These are phyloP conservation scores for Lydus trimaculatus DNA, from an alignment of 2,888 invertebrate species.

Conservation along the genomic window DNA sequence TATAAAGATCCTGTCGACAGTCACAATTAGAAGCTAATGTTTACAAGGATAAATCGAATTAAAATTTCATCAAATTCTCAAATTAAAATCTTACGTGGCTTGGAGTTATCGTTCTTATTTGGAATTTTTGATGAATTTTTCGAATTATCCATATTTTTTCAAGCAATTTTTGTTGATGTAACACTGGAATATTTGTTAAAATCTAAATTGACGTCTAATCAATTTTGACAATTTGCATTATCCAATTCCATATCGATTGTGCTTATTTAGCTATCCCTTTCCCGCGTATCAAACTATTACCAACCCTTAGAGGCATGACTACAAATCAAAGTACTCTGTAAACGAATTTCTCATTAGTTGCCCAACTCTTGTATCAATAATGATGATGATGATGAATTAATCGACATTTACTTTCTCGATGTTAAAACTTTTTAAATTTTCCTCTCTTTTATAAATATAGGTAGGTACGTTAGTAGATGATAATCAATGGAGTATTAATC, in stretches of 20 bases:
- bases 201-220: slow-evolving; percentile 13
- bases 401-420: too few relatives aligned
- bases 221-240: neutral
- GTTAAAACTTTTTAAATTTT: too few relatives aligned
- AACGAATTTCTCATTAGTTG: slow-evolving; percentile 35
- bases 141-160: slow-evolving; percentile 6
- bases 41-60: too few relatives aligned
- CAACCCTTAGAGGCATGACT: slow-evolving; percentile 17
- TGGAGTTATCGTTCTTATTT: neutral
- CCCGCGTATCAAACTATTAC: too few relatives aligned
- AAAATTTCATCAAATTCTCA: neutral
- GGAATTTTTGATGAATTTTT: neutral
- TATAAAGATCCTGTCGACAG: slow-evolving; percentile 23
- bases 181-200: slow-evolving; percentile 5
- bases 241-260: neutral
- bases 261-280: neutral
- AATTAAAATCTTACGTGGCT: neutral
- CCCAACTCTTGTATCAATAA: slow-evolving; percentile 29
- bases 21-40: slow-evolving; percentile 10
- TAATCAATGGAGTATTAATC: neutral
- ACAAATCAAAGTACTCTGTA: slow-evolving; percentile 32
- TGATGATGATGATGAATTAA: slow-evolving; percentile 25
- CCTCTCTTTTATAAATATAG: neutral
- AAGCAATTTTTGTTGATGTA: neutral
- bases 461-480: neutral